Evolutionary conservation across 2,113 vertebrate genomes (phyloP).

Genomic region (Tetrax tetrax): DNA sequence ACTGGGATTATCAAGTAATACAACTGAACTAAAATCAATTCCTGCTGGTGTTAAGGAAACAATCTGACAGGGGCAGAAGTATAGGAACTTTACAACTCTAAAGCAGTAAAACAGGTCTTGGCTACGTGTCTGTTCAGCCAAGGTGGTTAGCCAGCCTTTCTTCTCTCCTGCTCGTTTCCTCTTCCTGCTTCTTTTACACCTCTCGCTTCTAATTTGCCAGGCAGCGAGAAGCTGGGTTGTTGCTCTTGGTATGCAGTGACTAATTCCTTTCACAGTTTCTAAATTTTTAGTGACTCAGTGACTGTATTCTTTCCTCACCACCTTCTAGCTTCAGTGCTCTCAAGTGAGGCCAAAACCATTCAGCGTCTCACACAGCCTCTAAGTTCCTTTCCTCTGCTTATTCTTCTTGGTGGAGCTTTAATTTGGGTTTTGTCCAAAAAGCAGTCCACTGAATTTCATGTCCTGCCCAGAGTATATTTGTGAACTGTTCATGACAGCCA

Average conservation of each 20-base stretch:
- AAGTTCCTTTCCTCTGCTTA: conserved; percentile 6
- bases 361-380: not conserved
- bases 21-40: not conserved
- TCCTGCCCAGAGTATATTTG: not conserved
- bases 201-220: not conserved
- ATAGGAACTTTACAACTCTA: not conserved
- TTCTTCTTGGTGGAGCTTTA: conserved; percentile 17
- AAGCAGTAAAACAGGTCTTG: not conserved
- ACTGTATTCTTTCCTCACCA: conserved; percentile 13
- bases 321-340: not conserved
- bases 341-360: conserved; percentile 13
- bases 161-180: not conserved
- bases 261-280: conserved; percentile 1
- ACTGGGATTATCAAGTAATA: not conserved
- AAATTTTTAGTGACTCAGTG: not conserved
- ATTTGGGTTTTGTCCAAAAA: conserved; percentile 36
- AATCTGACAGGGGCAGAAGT: not conserved
- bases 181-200: not conserved
- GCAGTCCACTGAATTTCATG: conserved; percentile 6
- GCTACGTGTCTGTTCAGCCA: rapidly evolving
- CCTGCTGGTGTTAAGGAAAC: not conserved
- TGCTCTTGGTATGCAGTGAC: not conserved
- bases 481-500: not conserved
- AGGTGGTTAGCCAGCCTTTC: not conserved
- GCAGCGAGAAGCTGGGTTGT: not conserved